Evolutionary conservation across 1,140 invertebrate genomes (phyloP).

Genomic region (Lerema accius): DNA sequence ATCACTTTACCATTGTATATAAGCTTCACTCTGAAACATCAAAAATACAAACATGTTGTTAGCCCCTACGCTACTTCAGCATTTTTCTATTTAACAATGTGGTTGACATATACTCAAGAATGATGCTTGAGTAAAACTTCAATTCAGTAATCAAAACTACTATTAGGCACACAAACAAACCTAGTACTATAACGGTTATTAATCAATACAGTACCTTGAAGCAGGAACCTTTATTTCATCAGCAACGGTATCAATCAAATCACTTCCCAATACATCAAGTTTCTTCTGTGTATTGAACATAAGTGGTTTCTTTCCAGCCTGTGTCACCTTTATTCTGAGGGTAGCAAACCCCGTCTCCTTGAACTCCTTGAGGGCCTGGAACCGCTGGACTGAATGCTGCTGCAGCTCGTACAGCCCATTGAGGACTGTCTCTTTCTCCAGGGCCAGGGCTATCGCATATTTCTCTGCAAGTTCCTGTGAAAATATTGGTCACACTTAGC

Average conservation of each 20-base stretch:
- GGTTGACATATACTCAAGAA: no score
- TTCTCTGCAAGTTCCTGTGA: constrained; percentile 84
- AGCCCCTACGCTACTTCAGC: no score
- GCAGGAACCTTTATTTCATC: constrained; percentile 71
- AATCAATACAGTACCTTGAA: constrained; percentile 80
- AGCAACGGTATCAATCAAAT: constrained; percentile 83
- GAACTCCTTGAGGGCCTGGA: constrained; percentile 83
- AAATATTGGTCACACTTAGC: no score
- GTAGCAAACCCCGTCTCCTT: constrained; percentile 86
- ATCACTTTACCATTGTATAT: constrained; percentile 87
- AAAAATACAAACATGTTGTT: constrained; percentile 4
- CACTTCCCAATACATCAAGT: constrained; percentile 78
- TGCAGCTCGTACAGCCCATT: constrained; percentile 85
- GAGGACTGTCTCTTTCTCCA: constrained; percentile 80
- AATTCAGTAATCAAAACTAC: no score
- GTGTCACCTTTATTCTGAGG: constrained; percentile 83
- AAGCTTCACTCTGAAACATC: constrained; percentile 84
- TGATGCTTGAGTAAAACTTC: no score
- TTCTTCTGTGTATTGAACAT: constrained; percentile 78
- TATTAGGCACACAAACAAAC: no score
- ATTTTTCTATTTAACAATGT: no score
- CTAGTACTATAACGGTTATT: no score
- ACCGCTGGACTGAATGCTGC: constrained; percentile 86
- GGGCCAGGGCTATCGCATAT: constrained; percentile 82
- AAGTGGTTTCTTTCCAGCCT: constrained; percentile 62